Percentiles rank a stretch among this genome's conserved stretches.
These are phyloP conservation scores for Aldrovandia affinis DNA, from an alignment of 2,797 vertebrate species.

Conservation along the genomic window DNA sequence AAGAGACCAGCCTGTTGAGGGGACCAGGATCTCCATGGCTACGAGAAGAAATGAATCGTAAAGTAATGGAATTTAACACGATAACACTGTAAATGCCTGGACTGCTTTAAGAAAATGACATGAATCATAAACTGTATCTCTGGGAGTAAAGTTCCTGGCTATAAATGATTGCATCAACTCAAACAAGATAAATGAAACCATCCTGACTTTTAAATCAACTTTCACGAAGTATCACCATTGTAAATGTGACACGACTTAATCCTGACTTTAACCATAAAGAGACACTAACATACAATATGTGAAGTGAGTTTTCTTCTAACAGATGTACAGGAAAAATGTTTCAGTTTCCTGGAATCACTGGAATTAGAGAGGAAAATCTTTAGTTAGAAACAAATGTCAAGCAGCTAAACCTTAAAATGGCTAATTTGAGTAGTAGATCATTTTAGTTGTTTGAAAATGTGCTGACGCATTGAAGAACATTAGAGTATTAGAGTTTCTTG, in stretches of 20 bases:
- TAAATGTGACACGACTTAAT: not conserved
- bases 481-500: not conserved
- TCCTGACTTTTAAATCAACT: not conserved
- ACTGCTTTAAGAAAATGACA: not conserved
- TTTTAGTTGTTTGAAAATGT: constrained; percentile 2
- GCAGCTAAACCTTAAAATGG: not conserved
- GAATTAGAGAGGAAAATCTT: not conserved
- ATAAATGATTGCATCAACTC: not conserved
- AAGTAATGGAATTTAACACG: constrained; percentile 22
- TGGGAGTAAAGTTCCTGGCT: not conserved
- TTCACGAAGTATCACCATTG: not conserved
- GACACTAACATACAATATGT: not conserved
- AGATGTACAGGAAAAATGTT: not conserved
- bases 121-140: constrained; percentile 12
- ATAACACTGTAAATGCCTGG: constrained; percentile 7
- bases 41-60: constrained; percentile 4
- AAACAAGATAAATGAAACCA: constrained; percentile 7
- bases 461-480: not conserved
- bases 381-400: not conserved
- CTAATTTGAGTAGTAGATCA: not conserved
- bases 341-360: not conserved
- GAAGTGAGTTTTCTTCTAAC: not conserved
- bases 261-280: not conserved
- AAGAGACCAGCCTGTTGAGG: constrained; percentile 16
- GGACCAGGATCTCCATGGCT: constrained; percentile 11